Base-by-base conservation (phyloP, 2,113 vertebrate genomes). In the Ammodytes dubius region DNA sequence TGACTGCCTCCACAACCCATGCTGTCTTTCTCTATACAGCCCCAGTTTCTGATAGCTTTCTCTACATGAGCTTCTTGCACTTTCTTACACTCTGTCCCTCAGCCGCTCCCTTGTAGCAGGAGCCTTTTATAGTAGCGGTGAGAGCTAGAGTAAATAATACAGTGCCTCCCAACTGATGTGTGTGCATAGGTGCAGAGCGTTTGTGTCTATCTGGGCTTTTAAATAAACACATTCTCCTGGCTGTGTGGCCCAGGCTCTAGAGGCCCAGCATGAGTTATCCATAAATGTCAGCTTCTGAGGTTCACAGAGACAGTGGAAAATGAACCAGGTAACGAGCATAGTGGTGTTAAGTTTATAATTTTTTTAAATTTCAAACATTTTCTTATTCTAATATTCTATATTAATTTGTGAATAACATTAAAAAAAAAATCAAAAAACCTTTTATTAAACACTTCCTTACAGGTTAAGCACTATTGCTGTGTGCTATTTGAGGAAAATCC, bases 61-160 rank as follows among this genome's bases (percentile, higher is more conserved):
- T 77, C 77, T 73, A 59, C 60, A 74, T 85, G 69, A 50, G n/a
- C 60, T 17, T 68, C 56, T 75, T 61, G 52, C 17, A 42, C 49
- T 61, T 40, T 50, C 35, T 27, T 59, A 61, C 47, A 40, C 52
- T 61, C 46, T 50, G 70, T 71, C 66, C 37, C 67, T 42, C 61
- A 61, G 35, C 50, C 47, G 53, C 75, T 74, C 42, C 50, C 75
- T 83, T 50, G 1, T 70, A 53, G 72, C 59, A 35, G 54, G 64
- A 68, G 63, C 88, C 87, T 91, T 91, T 93, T 89, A 91, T 91
- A 90, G 86, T 50, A 61, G 68, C 13, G 12, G 69, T 81, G 54
- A 82, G 86, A 83, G 74, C 76, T 35, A 72, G 78, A 71, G 70
- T 93, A 88, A 94, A 94, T 92, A 92, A 93, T 93, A 87, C 82